Conservation (phyloP, 1,140 invertebrate genomes). For the Dinothrombium tinctorium region DNA sequence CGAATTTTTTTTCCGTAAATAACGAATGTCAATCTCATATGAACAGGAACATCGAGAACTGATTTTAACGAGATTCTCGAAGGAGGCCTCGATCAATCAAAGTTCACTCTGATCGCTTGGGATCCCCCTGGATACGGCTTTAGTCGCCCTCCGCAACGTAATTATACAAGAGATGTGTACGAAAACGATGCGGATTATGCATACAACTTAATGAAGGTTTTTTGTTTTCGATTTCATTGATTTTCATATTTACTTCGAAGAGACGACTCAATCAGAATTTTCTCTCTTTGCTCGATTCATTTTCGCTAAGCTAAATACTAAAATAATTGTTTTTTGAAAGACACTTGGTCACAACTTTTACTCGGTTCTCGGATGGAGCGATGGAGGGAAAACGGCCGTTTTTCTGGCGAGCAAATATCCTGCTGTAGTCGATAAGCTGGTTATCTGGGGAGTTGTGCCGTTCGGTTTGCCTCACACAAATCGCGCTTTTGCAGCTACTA, state of each 20-base stretch:
- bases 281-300: background rate
- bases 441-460: constrained; percentile 56
- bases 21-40: no score
- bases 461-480: no score
- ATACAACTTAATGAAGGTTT: constrained; percentile 45
- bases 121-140: constrained; percentile 69
- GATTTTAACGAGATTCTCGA: no score
- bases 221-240: constrained; percentile 19
- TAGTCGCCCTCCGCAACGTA: constrained; percentile 45
- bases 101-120: constrained; percentile 39
- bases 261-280: constrained; percentile 18
- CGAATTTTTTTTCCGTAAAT: no score
- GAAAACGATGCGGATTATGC: constrained; percentile 45
- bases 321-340: constrained; percentile 17
- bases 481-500: no score
- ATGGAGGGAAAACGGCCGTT: constrained; percentile 54
- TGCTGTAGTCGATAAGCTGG: constrained; percentile 38
- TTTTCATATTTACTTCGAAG: constrained; percentile 18
- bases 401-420: constrained; percentile 43
- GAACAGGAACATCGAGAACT: no score
- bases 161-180: constrained; percentile 42
- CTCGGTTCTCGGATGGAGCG: constrained; percentile 64
- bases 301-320: background rate
- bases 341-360: constrained; percentile 36
- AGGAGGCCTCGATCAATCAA: constrained; percentile 18